Percentiles rank a stretch among this genome's conserved stretches.
Conservation (phyloP, 2,113 vertebrate species). For the Oophaga pumilio region DNA sequence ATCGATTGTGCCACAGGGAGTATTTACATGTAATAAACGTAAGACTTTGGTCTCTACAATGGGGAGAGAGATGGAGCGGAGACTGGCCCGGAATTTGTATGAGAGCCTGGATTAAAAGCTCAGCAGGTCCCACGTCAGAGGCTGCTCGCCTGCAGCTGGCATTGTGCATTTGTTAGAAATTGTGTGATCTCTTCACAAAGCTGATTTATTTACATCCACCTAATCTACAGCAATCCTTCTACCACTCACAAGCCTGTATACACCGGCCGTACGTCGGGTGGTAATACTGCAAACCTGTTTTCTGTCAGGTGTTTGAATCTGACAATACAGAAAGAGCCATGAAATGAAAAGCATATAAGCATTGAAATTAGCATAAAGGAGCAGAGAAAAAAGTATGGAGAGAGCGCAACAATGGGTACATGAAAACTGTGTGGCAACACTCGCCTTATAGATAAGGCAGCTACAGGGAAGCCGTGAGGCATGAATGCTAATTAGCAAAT, state of each 20-base stretch:
- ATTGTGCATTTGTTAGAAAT: conserved; percentile 37
- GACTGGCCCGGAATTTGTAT: conserved; percentile 51
- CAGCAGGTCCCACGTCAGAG: conserved; percentile 48
- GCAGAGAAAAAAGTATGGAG: neutral
- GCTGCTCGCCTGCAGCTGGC: conserved; percentile 31
- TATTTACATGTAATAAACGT: conserved; percentile 58
- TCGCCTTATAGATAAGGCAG: neutral
- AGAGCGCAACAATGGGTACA: neutral
- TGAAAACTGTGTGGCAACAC: neutral
- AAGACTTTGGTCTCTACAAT: conserved; percentile 42
- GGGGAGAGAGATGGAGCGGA: conserved; percentile 5
- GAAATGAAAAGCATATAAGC: neutral
- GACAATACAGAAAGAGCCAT: neutral
- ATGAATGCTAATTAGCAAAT: no score
- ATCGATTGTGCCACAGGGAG: conserved; percentile 54
- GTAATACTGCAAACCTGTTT: neutral
- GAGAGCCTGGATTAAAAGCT: conserved; percentile 52
- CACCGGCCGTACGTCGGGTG: neutral
- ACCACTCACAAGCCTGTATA: conserved; percentile 33
- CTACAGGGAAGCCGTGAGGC: neutral
- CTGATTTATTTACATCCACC: conserved; percentile 45
- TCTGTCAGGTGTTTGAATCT: neutral
- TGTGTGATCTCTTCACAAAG: conserved; percentile 39
- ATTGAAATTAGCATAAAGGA: neutral
- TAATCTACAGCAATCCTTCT: conserved; percentile 47